These are phyloP conservation scores for Cyprinus carpio DNA, from an alignment of 2,113 vertebrate genomes.

Conservation along the genomic window DNA sequence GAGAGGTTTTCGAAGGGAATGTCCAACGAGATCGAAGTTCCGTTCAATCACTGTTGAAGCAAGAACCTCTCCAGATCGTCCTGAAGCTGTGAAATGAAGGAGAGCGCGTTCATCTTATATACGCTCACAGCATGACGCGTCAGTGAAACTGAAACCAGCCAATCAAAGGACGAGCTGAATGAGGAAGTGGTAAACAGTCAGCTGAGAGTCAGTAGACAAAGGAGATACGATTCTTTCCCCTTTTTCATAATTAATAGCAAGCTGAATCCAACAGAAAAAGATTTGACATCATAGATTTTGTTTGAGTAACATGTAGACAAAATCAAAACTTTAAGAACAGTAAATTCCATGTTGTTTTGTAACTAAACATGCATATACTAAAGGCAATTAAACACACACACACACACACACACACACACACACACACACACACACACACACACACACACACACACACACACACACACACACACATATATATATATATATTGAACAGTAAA, in stretches of 20 bases:
- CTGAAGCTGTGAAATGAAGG: conserved; percentile 31
- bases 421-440: too few relatives aligned
- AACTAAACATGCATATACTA: too few relatives aligned
- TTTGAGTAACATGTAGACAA: background rate
- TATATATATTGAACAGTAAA: background rate
- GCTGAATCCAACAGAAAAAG: background rate
- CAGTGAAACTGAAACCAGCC: conserved; percentile 12
- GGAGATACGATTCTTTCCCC: too few relatives aligned
- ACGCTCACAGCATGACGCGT: background rate
- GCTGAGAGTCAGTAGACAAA: background rate
- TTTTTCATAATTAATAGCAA: conserved; percentile 4
- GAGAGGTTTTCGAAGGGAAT: background rate
- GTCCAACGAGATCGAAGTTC: conserved; percentile 64
- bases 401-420: too few relatives aligned
- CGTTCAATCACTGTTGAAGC: conserved; percentile 91
- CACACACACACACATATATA: too few relatives aligned
- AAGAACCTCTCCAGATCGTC: conserved; percentile 62
- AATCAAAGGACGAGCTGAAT: conserved; percentile 1
- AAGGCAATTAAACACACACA: too few relatives aligned
- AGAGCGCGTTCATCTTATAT: conserved; percentile 44
- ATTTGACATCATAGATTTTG: background rate
- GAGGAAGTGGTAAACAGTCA: background rate
- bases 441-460: too few relatives aligned
- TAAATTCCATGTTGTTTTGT: background rate
- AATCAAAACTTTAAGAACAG: background rate